Percentiles rank a stretch among this genome's conserved stretches.
Evolutionary conservation across 2,888 invertebrate species (phyloP).

Genomic region (Caenorhabditis becei): DNA sequence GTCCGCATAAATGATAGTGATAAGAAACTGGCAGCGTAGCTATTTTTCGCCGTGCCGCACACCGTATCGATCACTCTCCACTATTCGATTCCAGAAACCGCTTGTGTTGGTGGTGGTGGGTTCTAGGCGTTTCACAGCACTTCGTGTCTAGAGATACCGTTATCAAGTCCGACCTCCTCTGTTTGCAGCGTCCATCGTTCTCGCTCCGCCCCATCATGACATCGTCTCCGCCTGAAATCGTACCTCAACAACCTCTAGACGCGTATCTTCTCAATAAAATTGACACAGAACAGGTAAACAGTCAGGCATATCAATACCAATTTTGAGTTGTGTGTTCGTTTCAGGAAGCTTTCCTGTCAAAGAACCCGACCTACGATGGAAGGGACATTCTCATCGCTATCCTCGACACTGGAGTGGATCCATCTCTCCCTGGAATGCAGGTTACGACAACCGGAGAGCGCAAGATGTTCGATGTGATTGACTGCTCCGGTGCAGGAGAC

Average conservation of each 20-base stretch:
- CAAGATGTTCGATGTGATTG: constrained; percentile 95
- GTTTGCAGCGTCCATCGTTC: constrained; percentile 21
- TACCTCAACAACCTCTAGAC: constrained; percentile 53
- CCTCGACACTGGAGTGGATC: constrained; percentile 98
- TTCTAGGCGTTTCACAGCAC: neutral
- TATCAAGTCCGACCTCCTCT: neutral
- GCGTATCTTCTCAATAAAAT: constrained; percentile 51
- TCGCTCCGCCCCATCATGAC: constrained; percentile 17
- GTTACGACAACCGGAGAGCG: constrained; percentile 91
- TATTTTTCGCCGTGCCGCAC: constrained; percentile 41
- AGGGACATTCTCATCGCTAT: constrained; percentile 93
- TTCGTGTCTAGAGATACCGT: neutral
- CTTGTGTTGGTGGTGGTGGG: constrained; percentile 37
- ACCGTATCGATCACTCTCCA: constrained; percentile 37
- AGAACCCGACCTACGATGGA: constrained; percentile 86
- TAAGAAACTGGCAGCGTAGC: constrained; percentile 57
- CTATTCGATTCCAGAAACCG: constrained; percentile 51
- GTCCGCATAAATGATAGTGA: constrained; percentile 60
- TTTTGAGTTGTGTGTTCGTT: no score
- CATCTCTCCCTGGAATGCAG: constrained; percentile 94
- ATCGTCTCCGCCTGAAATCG: constrained; percentile 48
- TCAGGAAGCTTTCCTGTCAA: constrained; percentile 71
- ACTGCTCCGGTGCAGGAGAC: constrained; percentile 97
- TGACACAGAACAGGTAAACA: constrained; percentile 54
- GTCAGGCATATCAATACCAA: neutral